Conservation (phyloP, 2,113 vertebrate species). For the Syngnathus typhle region DNA sequence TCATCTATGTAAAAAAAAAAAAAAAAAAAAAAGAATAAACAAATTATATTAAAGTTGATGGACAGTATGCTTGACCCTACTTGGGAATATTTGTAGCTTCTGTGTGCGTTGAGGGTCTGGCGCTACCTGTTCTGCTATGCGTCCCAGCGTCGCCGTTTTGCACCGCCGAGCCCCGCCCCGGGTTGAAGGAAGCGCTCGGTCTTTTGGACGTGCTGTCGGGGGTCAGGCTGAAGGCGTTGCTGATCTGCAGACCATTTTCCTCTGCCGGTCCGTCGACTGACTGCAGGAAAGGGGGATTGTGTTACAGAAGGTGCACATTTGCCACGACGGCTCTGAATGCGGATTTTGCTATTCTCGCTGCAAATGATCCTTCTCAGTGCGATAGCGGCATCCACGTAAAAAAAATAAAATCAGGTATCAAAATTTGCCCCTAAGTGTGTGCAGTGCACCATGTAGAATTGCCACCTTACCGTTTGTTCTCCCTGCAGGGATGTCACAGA, state of each 20-base stretch:
- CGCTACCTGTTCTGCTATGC: constrained; percentile 86
- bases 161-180: constrained; percentile 83
- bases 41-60: neutral
- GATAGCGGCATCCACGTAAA: neutral
- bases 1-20: constrained; percentile 1
- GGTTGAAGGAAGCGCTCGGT: constrained; percentile 82
- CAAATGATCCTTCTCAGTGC: too few relatives aligned
- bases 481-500: constrained; percentile 93
- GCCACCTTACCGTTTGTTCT: constrained; percentile 53
- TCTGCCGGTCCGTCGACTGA: constrained; percentile 51
- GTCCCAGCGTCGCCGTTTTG: constrained; percentile 90
- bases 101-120: neutral
- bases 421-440: too few relatives aligned
- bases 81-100: neutral
- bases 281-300: constrained; percentile 18
- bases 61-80: neutral
- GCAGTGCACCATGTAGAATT: neutral
- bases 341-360: too few relatives aligned
- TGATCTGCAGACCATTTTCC: constrained; percentile 87
- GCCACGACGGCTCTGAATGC: neutral
- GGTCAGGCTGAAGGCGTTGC: constrained; percentile 85
- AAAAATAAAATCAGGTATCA: neutral
- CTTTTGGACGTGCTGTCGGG: constrained; percentile 56
- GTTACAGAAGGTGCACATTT: neutral
- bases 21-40: too few relatives aligned